Base-by-base conservation (phyloP, 2,113 vertebrate species). In the Brachyistius frenatus region DNA sequence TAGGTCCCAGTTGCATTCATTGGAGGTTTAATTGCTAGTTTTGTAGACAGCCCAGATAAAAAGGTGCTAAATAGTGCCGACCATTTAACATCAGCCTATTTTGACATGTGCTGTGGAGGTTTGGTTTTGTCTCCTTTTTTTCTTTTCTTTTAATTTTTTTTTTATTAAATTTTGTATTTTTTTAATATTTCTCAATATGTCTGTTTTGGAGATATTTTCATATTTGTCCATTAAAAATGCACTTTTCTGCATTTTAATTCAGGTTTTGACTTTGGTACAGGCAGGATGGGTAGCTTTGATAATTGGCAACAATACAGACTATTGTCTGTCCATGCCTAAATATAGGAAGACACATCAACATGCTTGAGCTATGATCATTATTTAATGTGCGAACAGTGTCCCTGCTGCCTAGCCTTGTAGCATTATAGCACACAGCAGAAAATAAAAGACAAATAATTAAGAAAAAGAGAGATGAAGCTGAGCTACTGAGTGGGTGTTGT, bases 401-500 rank as follows among this genome's bases (percentile, higher is more conserved):
- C 64, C 41, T 35, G 58, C 58, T 67, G 80, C 82, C 76, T 78
- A 69, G 63, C 57, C 64, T 78, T 81, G 3, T 73, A 76, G 78
- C 58, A 56, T 69, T 49, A 70, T 37, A 64, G 56, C 63, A 57
- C 41, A 23, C 49, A 23, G 56, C 33, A 33, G 23, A 65, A 70
- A 64, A 33, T 1, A 61, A 75, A 71, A 4, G 47, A 39, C 10
- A 68, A 72, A 60, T 66, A 57, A 71, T 50, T 23, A 49, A 65
- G 14, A 61, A 66, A 57, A 67, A 61, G 7, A 52, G 37, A 83
- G 69, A 72, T 72, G 39, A 85, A 80, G 57, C 76, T 15, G 14
- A 65, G 49, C 60, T 63, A 30, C 56, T 73, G 81, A 66, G 82
- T 83, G 80, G 85, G 80, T 86, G 86, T 81, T 81, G 67, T 33